Evolutionary conservation across 2,797 vertebrate genomes (phyloP).

Genomic region (Brachymystax lenok): DNA sequence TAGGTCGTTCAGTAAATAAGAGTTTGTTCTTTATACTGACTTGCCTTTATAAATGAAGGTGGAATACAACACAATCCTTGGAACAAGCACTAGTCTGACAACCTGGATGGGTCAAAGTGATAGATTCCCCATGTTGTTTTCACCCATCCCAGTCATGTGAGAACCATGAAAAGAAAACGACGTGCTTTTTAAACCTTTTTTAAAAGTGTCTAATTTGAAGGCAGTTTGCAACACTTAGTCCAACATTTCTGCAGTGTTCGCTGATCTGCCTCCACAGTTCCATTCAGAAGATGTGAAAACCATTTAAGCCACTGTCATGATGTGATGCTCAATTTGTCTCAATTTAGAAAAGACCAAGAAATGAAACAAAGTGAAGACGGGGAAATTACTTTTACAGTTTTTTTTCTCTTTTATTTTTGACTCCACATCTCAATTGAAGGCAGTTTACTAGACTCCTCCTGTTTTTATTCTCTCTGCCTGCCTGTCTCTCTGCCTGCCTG

Average conservation of each 20-base stretch:
- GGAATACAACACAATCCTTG: not conserved
- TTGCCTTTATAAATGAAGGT: not conserved
- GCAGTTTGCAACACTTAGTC: slow-evolving; percentile 1
- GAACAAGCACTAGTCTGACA: not conserved
- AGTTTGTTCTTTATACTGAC: not conserved
- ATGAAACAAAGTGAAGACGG: not conserved
- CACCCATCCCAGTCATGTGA: not conserved
- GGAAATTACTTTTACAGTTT: not conserved
- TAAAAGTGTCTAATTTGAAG: not conserved
- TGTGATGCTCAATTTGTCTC: slow-evolving; percentile 8
- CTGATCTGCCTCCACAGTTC: not conserved
- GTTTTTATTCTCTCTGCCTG: not conserved
- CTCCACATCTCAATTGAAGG: not conserved
- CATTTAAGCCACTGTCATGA: slow-evolving; percentile 9
- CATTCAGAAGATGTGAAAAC: not conserved
- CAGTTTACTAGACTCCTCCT: not conserved
- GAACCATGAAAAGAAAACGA: not conserved
- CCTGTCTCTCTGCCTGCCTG: not conserved
- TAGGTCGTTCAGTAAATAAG: too few species aligned
- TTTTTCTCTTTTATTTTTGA: not conserved
- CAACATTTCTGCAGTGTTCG: not conserved
- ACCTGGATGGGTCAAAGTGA: not conserved
- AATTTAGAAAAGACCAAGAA: slow-evolving; percentile 6
- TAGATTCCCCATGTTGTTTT: not conserved
- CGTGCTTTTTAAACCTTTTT: not conserved